Evolutionary conservation across 2,113 vertebrate species (phyloP).

Genomic region (Pavo muticus): DNA sequence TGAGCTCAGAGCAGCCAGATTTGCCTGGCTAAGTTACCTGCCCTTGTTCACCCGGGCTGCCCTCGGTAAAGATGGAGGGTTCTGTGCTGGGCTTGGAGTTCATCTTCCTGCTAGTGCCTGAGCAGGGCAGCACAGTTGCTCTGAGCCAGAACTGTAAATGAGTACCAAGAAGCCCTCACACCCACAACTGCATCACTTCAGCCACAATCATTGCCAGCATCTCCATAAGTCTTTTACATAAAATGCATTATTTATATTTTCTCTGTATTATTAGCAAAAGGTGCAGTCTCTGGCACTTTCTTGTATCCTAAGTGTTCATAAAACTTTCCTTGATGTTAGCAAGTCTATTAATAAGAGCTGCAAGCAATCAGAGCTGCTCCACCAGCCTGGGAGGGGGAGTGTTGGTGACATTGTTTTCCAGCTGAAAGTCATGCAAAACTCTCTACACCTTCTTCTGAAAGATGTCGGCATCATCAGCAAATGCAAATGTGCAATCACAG

Average conservation of each 20-base stretch:
- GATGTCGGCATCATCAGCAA: conserved; percentile 4
- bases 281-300: conserved; percentile 31
- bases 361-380: conserved; percentile 54
- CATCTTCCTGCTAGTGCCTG: neutral
- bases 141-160: neutral
- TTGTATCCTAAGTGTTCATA: conserved; percentile 16
- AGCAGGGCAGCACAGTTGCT: neutral
- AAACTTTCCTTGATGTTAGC: conserved; percentile 64
- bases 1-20: neutral
- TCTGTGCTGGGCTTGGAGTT: neutral
- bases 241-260: neutral
- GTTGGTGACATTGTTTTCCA: conserved; percentile 52
- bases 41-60: neutral
- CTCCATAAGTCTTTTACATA: neutral
- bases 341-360: conserved; percentile 58
- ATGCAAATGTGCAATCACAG: conserved; percentile 48
- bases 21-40: neutral
- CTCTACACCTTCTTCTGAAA: conserved; percentile 46
- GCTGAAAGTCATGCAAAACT: conserved; percentile 61
- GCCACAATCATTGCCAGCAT: neutral
- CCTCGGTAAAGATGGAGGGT: neutral
- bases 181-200: neutral
- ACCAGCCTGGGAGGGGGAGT: conserved; percentile 27
- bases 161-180: neutral
- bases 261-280: conserved; percentile 17